These are phyloP conservation scores for Lagria hirta DNA, from an alignment of 2,888 invertebrate species.

Conservation along the genomic window DNA sequence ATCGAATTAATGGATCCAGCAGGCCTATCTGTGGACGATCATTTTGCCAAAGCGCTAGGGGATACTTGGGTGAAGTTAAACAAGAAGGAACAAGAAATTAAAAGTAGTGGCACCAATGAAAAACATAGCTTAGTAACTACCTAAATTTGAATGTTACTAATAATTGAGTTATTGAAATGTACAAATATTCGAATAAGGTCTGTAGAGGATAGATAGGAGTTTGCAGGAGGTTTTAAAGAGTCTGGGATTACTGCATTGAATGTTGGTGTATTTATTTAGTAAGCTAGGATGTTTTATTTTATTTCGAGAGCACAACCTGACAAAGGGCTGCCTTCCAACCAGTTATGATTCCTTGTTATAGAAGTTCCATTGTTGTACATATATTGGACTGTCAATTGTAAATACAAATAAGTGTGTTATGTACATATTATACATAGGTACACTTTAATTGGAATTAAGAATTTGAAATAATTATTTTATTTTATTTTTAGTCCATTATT, in stretches of 20 bases:
- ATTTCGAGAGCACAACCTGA: conserved; percentile 25
- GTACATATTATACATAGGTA: conserved; percentile 8
- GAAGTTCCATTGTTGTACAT: conserved; percentile 20
- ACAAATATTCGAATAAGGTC: too few relatives aligned
- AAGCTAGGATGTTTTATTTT: conserved; percentile 6
- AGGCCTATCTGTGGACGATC: conserved; percentile 79
- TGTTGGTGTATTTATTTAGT: conserved; percentile 6
- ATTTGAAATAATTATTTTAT: neutral
- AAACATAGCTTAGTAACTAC: conserved; percentile 47
- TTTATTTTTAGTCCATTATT: conserved; percentile 6
- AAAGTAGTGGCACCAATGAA: conserved; percentile 43
- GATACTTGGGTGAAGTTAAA: conserved; percentile 81
- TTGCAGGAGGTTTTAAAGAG: conserved; percentile 8
- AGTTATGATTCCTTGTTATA: conserved; percentile 21
- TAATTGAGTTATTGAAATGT: conserved; percentile 22
- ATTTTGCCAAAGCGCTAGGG: conserved; percentile 86
- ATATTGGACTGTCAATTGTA: conserved; percentile 21
- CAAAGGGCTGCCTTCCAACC: conserved; percentile 23
- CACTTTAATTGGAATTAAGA: too few relatives aligned
- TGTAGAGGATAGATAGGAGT: conserved; percentile 14
- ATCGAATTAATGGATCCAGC: conserved; percentile 61
- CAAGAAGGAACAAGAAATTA: conserved; percentile 61
- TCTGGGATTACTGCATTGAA: conserved; percentile 13
- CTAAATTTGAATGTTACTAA: conserved; percentile 23
- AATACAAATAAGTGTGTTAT: conserved; percentile 12